These are phyloP conservation scores for Microchrysa polita DNA, from an alignment of 2,888 invertebrate species.

Conservation along the genomic window DNA sequence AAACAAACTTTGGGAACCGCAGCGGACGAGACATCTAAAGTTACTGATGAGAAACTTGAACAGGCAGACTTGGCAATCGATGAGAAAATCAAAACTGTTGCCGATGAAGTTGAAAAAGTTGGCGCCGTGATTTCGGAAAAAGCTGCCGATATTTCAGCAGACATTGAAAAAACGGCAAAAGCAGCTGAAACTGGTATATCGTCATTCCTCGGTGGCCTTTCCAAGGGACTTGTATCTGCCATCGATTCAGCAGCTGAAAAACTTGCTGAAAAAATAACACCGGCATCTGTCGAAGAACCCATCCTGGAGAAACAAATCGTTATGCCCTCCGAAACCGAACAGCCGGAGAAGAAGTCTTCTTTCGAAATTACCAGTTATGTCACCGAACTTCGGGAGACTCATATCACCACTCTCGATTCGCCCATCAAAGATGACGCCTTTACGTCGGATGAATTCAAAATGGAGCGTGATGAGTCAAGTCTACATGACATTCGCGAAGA, in stretches of 20 bases:
- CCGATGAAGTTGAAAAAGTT: conserved; percentile 44
- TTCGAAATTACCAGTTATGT: conserved; percentile 68
- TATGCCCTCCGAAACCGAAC: conserved; percentile 55
- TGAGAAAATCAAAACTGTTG: conserved; percentile 24
- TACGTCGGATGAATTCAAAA: conserved; percentile 63
- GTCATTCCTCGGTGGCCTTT: conserved; percentile 47
- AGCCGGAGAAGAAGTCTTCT: conserved; percentile 56
- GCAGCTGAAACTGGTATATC: conserved; percentile 45
- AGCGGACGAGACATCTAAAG: conserved; percentile 46
- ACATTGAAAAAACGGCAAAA: conserved; percentile 38
- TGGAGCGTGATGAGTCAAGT: conserved; percentile 61
- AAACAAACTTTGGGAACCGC: conserved; percentile 22
- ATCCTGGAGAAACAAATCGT: conserved; percentile 16
- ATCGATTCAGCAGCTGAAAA: conserved; percentile 44
- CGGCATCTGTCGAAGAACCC: conserved; percentile 16
- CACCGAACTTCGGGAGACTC: conserved; percentile 76
- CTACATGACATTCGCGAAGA: conserved; percentile 66
- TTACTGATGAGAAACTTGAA: conserved; percentile 29
- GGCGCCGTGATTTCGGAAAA: conserved; percentile 35
- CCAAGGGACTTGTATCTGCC: conserved; percentile 44
- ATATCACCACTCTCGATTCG: conserved; percentile 76
- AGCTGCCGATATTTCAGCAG: conserved; percentile 42
- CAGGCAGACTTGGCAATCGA: conserved; percentile 9
- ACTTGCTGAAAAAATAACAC: conserved; percentile 20
- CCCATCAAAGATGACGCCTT: conserved; percentile 68